Evolutionary conservation across 2,113 vertebrate species (phyloP), one percentile per base, ranked within the genome.

Genomic region (Chaetura pelagica): DNA sequence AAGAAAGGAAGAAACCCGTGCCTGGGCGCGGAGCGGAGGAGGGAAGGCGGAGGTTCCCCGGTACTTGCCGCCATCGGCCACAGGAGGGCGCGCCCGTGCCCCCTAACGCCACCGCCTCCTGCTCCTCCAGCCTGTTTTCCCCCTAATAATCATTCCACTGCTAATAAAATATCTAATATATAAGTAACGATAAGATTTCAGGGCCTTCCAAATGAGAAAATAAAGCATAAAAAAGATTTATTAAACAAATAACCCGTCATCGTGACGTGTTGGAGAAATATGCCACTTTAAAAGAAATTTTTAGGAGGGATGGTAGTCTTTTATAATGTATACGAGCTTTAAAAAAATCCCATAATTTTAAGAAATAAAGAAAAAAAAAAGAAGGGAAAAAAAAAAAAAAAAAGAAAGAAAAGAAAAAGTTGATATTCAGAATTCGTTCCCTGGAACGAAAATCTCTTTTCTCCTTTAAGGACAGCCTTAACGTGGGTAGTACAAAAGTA

Each of bases 71-170:
- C 69, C 59, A 23, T 64, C 48, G 95, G 93, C 98, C 98, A 98
- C 98, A 97, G 93, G 98, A 97, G 98, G 98, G 98, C 98, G 98
- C 97, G 84, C 98, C 92, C 95, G 83, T 6, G 97, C 92, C 88
- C 98, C 74, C 87, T 44, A 97, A 91, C 34, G 77, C 68, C 52
- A 8, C 69, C 6, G 17, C 54, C 17, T 10, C 29, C 54, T 26
- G 29, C 29, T 32, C 17, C 7, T 4, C 16, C 52, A 29, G 23
- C 22, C 52, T 29, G 13, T 11, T 78, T 62, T 74, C 64, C 90
- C 90, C 86, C 68, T 67, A 85, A 93, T 95, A 77, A 93, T 90
- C 72, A 97, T 96, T 91, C 91, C 96, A 57, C 96, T 75, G 83
- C 96, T 97, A 97, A 97, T 97, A 97, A 97, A 97, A 96, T 93